Evolutionary conservation across 2,113 vertebrate genomes (phyloP), one percentile per base, ranked within the genome.

Genomic region (Crotophaga sulcirostris): DNA sequence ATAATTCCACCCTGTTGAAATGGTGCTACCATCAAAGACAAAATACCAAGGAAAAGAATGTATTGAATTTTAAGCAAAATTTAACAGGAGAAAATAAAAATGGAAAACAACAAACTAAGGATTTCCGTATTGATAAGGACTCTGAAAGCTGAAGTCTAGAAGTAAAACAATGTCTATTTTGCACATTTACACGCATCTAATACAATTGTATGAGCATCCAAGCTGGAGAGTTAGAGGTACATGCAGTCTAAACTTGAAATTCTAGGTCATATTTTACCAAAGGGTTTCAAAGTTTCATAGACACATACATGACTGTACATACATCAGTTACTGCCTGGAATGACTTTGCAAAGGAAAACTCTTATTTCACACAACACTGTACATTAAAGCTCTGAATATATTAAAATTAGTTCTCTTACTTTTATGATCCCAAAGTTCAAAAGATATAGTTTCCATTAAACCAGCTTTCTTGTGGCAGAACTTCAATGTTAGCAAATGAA

Each of bases 61-160:
- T 25, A 36, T 25, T 56, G 8, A 74, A 74, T 84, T 88, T 67
- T 67, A 84, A 81, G 15, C 1, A 67, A 52, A 83, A 85, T 3
- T 26, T 73, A 86, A 19, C 13, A 70, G 26, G 19, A 84, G 16
- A 70, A 85, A 66, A 81, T n/a, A 26, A 63, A 81, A 84, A 54
- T 33, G 4, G 9, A 77, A 94, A 92, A 11, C 4, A 63, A 10
- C 9, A 40, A 55, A 4, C 8, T 77, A n/a, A 40, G 10, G 9
- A 67, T 93, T 91, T 68, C 14, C 8, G 9, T 64, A 58, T 40
- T 87, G 21, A 33, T 54, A 74, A 79, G 4, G 24, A 38, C 45
- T 73, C 12, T 28, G 3, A 42, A 91, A 77, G 6, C 4, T 0
- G 0, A 87, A 7, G 16, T 64, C 44, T 68, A 68, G 34, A 49